Base-by-base conservation (phyloP, 2,888 invertebrate genomes). In the Griposia aprilina region DNA sequence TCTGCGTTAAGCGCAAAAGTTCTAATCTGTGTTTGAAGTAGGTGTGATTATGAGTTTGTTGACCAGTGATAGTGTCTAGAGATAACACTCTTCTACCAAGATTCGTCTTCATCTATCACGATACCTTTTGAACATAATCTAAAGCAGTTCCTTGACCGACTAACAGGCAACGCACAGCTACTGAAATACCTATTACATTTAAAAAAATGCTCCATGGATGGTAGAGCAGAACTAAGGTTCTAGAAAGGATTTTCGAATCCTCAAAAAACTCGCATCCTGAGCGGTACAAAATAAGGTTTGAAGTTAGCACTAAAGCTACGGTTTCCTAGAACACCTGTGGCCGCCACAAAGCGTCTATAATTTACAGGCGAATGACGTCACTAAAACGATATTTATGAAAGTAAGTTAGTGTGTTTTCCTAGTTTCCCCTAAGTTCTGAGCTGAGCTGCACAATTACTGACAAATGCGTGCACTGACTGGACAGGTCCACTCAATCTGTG, bases 101-200 rank as follows among this genome's bases (percentile, higher is more conserved):
- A 71, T 80, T 84, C 41, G 26, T 81, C 85, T 80, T 71, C 72
- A 79, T 84, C 4, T 70, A 66, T 79, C 80, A 67, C 26, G n/a
- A 66, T 45, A 36, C 50, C 17, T 66, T 55, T 69, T 50, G 1
- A 50, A 30, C 6, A 17, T 50, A 30, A 55, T 17, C 45, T 23
- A 65, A 69, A 7, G 57, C 11, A n/a, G 3, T 59, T 30, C 48
- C 83, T 62, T 80, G 67, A 41, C 78, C 62, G 26, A 83, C 10
- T 78, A 5, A 63, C 17, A 50, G 48, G n/a, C 30, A 65, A 36
- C 8, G 41, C 26, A 6, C 1, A 65, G 30, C 13, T 8, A 65
- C 15, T 65, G 15, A n/a, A 41, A 63, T 41, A 36, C 8, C 23
- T 41, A 5, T 41, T 45, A 26, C 20, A 48, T 66, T 66, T 48